Evolutionary conservation across 2,113 vertebrate species (phyloP).

Genomic region (Neotoma lepida): DNA sequence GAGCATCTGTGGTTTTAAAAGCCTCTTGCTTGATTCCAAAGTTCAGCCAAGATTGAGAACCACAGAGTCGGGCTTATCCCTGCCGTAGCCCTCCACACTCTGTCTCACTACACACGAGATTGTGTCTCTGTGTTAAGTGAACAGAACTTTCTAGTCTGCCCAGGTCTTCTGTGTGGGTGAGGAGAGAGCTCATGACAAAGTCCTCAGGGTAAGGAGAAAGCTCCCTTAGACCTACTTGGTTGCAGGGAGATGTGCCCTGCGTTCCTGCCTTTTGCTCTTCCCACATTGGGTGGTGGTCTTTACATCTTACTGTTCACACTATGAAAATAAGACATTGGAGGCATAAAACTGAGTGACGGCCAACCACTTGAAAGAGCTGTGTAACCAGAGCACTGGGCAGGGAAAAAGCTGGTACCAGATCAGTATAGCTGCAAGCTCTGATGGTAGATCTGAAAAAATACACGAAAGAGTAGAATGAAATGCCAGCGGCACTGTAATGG

Average conservation of each 20-base stretch:
- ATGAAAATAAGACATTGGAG: neutral
- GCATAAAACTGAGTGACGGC: neutral
- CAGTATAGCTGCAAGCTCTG: neutral
- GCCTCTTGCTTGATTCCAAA: neutral
- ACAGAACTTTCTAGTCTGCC: neutral
- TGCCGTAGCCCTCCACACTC: neutral
- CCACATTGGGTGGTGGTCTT: neutral
- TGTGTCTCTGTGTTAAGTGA: neutral
- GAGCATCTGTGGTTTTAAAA: neutral
- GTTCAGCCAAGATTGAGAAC: neutral
- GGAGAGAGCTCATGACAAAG: neutral
- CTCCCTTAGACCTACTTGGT: neutral
- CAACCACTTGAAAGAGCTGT: neutral
- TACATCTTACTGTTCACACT: neutral
- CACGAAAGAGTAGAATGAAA: neutral
- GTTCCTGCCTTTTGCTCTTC: neutral
- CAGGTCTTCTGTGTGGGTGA: neutral
- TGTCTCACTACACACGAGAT: neutral
- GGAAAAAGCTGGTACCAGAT: neutral
- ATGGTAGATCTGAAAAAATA: slow-evolving; percentile 22
- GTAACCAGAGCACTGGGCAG: neutral
- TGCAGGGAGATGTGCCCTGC: neutral
- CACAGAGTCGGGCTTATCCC: neutral
- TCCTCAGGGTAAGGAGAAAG: neutral
- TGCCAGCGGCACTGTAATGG: neutral